Percentiles rank a stretch among this genome's conserved stretches.
phyloP scores from a whole-genome alignment of 2,113 vertebrate genomes.

The Corythoichthys intestinalis region DNA sequence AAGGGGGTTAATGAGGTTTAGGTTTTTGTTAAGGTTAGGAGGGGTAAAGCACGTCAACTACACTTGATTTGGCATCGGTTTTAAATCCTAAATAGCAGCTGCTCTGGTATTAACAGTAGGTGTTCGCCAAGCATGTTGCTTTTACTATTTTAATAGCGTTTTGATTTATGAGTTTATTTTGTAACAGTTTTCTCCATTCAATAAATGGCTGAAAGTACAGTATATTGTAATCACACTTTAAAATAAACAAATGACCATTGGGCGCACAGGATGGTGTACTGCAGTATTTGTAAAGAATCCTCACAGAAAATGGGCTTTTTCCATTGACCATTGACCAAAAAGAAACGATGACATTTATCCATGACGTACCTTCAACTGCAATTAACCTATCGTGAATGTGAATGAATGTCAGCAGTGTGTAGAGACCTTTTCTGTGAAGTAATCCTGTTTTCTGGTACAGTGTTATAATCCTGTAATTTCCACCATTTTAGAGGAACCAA shows the following conservation, averaged over 20 bases:
- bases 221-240: too few species aligned
- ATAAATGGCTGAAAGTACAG: too few species aligned
- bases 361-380: slow-evolving; percentile 4
- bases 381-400: background rate
- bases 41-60: too few species aligned
- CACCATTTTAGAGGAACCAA: slow-evolving; percentile 20
- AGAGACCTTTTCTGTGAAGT: background rate
- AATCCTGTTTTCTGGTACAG: slow-evolving; percentile 29
- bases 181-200: too few species aligned
- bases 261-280: background rate
- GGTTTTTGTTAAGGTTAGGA: background rate
- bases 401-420: background rate
- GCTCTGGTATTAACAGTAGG: background rate
- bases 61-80: background rate
- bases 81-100: background rate
- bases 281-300: background rate
- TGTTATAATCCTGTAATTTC: slow-evolving; percentile 56
- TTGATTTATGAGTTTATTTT: too few species aligned
- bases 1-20: background rate
- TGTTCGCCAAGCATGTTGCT: background rate
- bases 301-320: background rate
- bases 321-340: background rate
- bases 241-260: background rate
- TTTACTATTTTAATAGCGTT: background rate
- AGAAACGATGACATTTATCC: background rate